A percentile compares a stretch with the other conserved stretches of the same genome.
phyloP scores from a whole-genome alignment of 1,140 invertebrate genomes.

The Hesperophylax magnus region DNA sequence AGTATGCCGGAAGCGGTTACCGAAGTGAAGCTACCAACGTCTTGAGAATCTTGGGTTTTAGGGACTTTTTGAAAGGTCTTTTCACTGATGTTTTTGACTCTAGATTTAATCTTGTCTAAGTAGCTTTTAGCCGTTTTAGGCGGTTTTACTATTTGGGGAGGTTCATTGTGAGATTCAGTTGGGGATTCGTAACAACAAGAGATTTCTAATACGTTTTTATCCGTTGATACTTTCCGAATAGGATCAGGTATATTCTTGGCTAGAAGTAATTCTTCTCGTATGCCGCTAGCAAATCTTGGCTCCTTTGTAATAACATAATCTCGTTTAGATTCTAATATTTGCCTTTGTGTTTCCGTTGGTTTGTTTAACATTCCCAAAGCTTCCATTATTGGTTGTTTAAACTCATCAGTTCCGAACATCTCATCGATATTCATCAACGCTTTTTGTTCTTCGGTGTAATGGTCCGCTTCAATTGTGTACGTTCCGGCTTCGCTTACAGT shows the following conservation, averaged over 20 bases:
- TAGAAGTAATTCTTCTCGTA: slow-evolving; percentile 51
- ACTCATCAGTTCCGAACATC: slow-evolving; percentile 71
- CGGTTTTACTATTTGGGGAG: slow-evolving; percentile 66
- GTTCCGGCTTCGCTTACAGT: slow-evolving; percentile 88
- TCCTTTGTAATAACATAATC: slow-evolving; percentile 53
- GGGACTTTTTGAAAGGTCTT: slow-evolving; percentile 68
- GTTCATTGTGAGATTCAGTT: slow-evolving; percentile 64
- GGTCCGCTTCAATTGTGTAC: slow-evolving; percentile 89
- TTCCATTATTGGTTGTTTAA: slow-evolving; percentile 62
- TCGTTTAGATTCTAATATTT: background rate
- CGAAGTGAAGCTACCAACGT: slow-evolving; percentile 73
- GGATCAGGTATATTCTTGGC: slow-evolving; percentile 53
- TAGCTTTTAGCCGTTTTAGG: slow-evolving; percentile 71
- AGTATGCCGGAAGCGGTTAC: slow-evolving; percentile 75
- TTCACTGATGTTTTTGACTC: slow-evolving; percentile 70
- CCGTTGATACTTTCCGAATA: slow-evolving; percentile 65
- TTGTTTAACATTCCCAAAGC: slow-evolving; percentile 59
- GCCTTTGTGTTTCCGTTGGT: background rate
- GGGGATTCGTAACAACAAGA: slow-evolving; percentile 73
- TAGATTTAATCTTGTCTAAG: slow-evolving; percentile 73
- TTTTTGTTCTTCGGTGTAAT: slow-evolving; percentile 87
- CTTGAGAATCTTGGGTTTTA: slow-evolving; percentile 62
- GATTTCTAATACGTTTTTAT: slow-evolving; percentile 74
- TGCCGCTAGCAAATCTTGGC: slow-evolving; percentile 44
- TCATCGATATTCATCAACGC: slow-evolving; percentile 89